These are phyloP conservation scores for Halichondria panicea DNA, from an alignment of 37 sponge, comb jelly and placozoan genomes.

Conservation along the genomic window DNA sequence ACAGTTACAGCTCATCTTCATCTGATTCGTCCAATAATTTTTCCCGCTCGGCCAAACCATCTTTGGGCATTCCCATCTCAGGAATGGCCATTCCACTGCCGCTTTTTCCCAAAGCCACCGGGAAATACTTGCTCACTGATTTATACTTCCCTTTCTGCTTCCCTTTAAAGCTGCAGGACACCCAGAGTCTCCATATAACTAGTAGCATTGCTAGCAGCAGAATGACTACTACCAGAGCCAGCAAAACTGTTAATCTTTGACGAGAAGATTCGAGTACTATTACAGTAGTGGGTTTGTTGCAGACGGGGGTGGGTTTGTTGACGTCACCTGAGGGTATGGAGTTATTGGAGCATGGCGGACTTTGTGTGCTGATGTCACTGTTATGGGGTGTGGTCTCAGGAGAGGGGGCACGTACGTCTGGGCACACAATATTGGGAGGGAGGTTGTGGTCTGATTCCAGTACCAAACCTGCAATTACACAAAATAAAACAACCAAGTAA, in stretches of 20 bases:
- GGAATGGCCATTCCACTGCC: constrained; percentile 21
- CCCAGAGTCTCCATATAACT: not conserved
- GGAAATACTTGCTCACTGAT: constrained; percentile 46
- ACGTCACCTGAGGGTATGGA: no score
- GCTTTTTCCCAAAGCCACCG: constrained; percentile 16
- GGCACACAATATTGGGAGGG: no score
- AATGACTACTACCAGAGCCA: not conserved
- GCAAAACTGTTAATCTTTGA: not conserved
- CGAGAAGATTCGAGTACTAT: not conserved
- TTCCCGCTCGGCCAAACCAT: constrained; percentile 43
- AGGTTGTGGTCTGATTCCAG: no score
- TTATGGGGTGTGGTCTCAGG: no score
- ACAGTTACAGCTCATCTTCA: constrained; percentile 49
- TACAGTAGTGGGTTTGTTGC: not conserved
- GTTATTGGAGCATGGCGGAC: no score
- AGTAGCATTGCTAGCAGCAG: not conserved
- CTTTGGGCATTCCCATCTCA: constrained; percentile 55
- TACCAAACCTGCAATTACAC: no score
- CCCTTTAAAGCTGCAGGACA: not conserved
- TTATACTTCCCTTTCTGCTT: constrained; percentile 35
- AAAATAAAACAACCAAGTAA: no score
- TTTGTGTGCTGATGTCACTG: no score
- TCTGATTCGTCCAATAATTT: constrained; percentile 43
- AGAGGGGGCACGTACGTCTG: no score
- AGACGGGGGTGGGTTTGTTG: not conserved